Conservation (phyloP, 2,888 invertebrate genomes). For the Corythucha ciliata region DNA sequence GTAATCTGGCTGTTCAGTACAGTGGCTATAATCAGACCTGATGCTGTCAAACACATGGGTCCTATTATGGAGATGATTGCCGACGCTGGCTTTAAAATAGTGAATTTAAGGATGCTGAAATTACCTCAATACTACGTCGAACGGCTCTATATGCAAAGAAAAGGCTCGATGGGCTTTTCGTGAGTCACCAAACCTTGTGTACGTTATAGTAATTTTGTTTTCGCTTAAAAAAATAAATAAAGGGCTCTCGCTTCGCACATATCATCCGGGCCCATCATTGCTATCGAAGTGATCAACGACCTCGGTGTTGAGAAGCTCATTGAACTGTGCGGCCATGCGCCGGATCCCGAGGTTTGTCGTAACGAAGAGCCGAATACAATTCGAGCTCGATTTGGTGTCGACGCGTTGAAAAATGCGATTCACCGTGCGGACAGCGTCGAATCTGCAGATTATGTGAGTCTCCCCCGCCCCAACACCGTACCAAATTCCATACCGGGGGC, state of each 20-base stretch:
- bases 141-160: constrained; percentile 51
- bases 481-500: background rate
- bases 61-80: constrained; percentile 61
- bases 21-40: constrained; percentile 68
- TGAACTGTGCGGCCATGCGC: constrained; percentile 53
- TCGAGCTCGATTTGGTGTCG: constrained; percentile 57
- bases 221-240: constrained; percentile 30
- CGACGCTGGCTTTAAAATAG: constrained; percentile 48
- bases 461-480: too few relatives aligned
- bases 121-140: constrained; percentile 56
- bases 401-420: constrained; percentile 50
- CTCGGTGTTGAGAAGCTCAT: constrained; percentile 53
- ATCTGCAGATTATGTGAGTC: background rate
- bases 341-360: constrained; percentile 52
- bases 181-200: constrained; percentile 42
- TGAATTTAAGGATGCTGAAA: constrained; percentile 61
- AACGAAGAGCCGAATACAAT: constrained; percentile 48
- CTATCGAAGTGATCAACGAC: constrained; percentile 63
- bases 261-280: constrained; percentile 58
- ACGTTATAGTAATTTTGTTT: background rate
- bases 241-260: constrained; percentile 55
- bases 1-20: constrained; percentile 56
- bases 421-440: constrained; percentile 10
- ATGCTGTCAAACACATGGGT: constrained; percentile 58
- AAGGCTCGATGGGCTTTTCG: constrained; percentile 53